Evolutionary conservation across 2,113 vertebrate species (phyloP).

Genomic region (Anguilla rostrata): DNA sequence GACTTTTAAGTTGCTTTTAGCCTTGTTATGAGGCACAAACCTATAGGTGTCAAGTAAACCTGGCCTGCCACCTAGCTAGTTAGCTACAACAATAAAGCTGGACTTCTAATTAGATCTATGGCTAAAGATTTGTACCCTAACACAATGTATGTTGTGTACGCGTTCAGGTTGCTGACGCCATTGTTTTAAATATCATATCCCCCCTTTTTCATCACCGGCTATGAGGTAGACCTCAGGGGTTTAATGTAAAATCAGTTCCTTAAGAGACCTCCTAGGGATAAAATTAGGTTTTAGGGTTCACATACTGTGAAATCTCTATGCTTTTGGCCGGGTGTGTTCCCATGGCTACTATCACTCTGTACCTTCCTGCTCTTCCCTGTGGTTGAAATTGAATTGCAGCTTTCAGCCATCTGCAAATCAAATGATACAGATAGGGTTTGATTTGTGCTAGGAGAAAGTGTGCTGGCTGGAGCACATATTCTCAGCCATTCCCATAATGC

Average conservation of each 20-base stretch:
- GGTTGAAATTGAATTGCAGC: conserved; percentile 15
- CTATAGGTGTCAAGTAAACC: no score
- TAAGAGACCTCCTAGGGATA: no score
- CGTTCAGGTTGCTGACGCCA: no score
- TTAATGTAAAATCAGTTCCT: no score
- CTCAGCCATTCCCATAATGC: background rate
- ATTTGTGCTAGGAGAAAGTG: background rate
- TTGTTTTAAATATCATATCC: no score
- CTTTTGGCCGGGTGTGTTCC: conserved; percentile 34
- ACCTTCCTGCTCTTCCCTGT: conserved; percentile 11
- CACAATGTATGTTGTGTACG: no score
- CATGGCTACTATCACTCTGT: conserved; percentile 53
- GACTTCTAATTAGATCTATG: no score
- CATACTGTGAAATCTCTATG: conserved; percentile 35
- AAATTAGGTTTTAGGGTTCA: conserved; percentile 24
- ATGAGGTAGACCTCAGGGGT: no score
- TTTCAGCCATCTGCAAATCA: conserved; percentile 6
- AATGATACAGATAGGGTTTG: conserved; percentile 1
- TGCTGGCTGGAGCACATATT: background rate
- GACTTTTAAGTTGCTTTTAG: conserved; percentile 50
- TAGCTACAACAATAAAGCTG: no score
- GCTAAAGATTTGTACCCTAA: no score
- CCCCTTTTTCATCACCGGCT: no score
- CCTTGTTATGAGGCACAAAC: conserved; percentile 13
- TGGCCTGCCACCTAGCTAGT: no score